A percentile compares a stretch with the other conserved stretches of the same genome.
Evolutionary conservation across 2,888 invertebrate species (phyloP).

Genomic region (Cactoblastis cactorum): DNA sequence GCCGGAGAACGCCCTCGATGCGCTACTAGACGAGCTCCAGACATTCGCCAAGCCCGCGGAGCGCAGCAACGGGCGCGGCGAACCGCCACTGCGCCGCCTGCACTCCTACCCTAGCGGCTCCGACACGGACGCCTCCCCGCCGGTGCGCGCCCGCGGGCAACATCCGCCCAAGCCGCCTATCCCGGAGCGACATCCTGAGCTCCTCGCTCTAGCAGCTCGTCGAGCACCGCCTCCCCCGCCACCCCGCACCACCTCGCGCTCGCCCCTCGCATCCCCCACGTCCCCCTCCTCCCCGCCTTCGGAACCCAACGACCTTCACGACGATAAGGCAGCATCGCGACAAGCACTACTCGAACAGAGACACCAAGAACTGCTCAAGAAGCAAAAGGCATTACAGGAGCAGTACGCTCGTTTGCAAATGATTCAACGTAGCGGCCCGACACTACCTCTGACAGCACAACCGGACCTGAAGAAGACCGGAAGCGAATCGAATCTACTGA

Average conservation of each 20-base stretch:
- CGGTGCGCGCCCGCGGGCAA: slow-evolving; percentile 82
- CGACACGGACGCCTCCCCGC: slow-evolving; percentile 88
- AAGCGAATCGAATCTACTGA: slow-evolving; percentile 91
- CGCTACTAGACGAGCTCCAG: slow-evolving; percentile 95
- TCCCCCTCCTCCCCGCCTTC: slow-evolving; percentile 76
- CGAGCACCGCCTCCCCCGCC: slow-evolving; percentile 93
- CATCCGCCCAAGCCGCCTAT: slow-evolving; percentile 86
- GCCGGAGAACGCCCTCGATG: slow-evolving; percentile 98
- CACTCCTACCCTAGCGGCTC: slow-evolving; percentile 93
- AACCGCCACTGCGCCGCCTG: slow-evolving; percentile 84
- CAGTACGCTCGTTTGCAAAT: slow-evolving; percentile 94
- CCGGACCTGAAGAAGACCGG: slow-evolving; percentile 91
- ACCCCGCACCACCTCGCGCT: slow-evolving; percentile 93
- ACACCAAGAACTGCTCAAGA: slow-evolving; percentile 92
- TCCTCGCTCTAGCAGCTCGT: slow-evolving; percentile 84
- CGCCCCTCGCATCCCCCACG: slow-evolving; percentile 89
- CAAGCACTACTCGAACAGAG: slow-evolving; percentile 90
- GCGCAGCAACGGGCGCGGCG: slow-evolving; percentile 34
- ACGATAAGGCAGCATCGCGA: slow-evolving; percentile 57
- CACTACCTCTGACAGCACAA: slow-evolving; percentile 81
- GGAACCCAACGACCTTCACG: slow-evolving; percentile 33
- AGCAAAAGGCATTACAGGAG: slow-evolving; percentile 93
- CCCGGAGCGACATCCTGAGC: slow-evolving; percentile 89
- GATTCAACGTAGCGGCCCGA: slow-evolving; percentile 87
- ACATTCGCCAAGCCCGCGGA: slow-evolving; percentile 88